Conservation (phyloP, 2,113 vertebrate genomes). For the Geococcyx californianus region DNA sequence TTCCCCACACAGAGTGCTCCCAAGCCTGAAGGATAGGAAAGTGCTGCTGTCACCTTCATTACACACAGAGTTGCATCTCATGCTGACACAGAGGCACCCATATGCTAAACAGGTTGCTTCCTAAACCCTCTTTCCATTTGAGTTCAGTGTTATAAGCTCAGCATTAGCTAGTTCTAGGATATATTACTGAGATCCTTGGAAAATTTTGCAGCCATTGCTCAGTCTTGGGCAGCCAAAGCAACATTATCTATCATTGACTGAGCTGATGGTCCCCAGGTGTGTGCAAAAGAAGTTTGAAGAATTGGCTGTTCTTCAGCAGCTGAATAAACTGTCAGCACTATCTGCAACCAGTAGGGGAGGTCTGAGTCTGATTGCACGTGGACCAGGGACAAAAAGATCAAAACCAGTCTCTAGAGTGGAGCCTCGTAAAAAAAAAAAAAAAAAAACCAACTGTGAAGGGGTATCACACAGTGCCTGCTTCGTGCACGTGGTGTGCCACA, state of each 20-base stretch:
- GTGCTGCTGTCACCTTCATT: background rate
- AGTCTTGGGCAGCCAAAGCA: background rate
- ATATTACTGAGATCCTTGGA: background rate
- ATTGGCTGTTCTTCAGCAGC: constrained; percentile 23
- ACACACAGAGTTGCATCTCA: background rate
- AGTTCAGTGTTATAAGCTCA: background rate
- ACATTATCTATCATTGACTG: background rate
- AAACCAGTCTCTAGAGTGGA: background rate
- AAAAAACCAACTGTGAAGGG: background rate
- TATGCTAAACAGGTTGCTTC: background rate
- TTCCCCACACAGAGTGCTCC: background rate
- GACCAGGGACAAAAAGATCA: constrained; percentile 22
- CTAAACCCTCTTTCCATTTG: background rate
- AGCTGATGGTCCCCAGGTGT: constrained; percentile 7
- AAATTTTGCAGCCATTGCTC: background rate
- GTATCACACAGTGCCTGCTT: background rate
- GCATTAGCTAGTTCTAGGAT: background rate
- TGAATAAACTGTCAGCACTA: constrained; percentile 10
- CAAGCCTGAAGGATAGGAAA: background rate
- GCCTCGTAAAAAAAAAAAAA: constrained; percentile 5
- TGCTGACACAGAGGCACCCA: background rate
- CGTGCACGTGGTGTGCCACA: background rate
- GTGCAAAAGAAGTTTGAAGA: constrained; percentile 40
- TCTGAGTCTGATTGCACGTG: background rate
- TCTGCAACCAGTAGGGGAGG: background rate